Conservation (phyloP, 2,113 vertebrate species). For the Nymphicus hollandicus region DNA sequence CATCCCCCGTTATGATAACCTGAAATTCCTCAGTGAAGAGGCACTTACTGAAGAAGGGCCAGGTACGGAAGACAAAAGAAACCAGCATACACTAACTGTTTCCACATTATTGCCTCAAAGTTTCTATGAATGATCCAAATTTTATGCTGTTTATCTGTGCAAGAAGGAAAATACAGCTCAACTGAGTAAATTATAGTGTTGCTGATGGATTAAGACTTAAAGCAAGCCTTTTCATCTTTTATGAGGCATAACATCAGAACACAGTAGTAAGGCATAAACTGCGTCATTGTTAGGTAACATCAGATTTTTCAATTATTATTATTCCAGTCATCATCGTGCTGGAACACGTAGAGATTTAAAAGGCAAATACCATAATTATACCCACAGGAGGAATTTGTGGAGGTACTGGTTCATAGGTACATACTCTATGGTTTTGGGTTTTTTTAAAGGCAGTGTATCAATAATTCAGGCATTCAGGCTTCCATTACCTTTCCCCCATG, state of each 20-base stretch:
- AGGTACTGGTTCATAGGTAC: background rate
- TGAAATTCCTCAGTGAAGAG: background rate
- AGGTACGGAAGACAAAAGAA: background rate
- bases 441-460: background rate
- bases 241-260: slow-evolving; percentile 2
- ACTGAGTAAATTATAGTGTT: background rate
- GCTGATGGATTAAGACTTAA: slow-evolving; percentile 39
- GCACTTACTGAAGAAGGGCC: background rate
- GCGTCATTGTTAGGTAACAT: slow-evolving; percentile 30
- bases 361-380: slow-evolving; percentile 41
- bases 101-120: background rate
- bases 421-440: background rate
- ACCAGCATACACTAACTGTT: background rate
- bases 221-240: slow-evolving; percentile 40
- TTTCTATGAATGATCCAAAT: background rate
- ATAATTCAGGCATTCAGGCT: background rate
- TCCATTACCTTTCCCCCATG: background rate
- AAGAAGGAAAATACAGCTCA: slow-evolving; percentile 33
- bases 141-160: slow-evolving; percentile 12
- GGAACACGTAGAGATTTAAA: slow-evolving; percentile 38
- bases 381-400: background rate
- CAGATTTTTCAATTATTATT: slow-evolving; percentile 30
- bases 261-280: background rate
- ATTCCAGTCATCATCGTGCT: background rate
- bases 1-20: background rate